A percentile compares a stretch with the other conserved stretches of the same genome.
Conservation (phyloP, 2,797 vertebrate genomes). For the Phrynocephalus vlangalii region DNA sequence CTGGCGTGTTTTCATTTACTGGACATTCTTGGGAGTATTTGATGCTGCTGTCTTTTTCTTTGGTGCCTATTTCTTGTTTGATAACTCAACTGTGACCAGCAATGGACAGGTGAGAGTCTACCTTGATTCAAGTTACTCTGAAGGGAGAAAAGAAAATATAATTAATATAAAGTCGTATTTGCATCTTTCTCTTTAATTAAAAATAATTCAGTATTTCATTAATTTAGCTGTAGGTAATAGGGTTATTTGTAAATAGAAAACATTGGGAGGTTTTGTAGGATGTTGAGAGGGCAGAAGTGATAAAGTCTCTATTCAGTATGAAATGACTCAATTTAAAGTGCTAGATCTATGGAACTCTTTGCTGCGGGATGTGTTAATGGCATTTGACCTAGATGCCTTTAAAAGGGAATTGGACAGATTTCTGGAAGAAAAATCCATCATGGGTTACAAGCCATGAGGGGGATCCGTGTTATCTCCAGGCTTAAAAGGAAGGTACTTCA, state of each 20-base stretch:
- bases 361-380: no score
- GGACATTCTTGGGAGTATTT: constrained; percentile 94
- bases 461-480: no score
- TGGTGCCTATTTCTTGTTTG: constrained; percentile 95
- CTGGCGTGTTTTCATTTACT: constrained; percentile 93
- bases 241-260: constrained; percentile 37
- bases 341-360: no score
- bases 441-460: no score
- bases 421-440: no score
- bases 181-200: not conserved
- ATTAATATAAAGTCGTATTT: not conserved
- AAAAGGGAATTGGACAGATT: no score
- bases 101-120: constrained; percentile 84
- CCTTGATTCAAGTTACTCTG: not conserved
- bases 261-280: not conserved
- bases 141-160: not conserved
- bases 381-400: no score
- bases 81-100: constrained; percentile 94
- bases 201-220: constrained; percentile 8
- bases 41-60: constrained; percentile 97
- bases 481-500: no score
- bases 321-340: not conserved
- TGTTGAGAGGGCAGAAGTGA: not conserved
- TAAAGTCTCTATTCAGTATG: not conserved
- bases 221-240: constrained; percentile 4